Conservation (phyloP, 2,888 invertebrate genomes). For the Cantharis lateralis region DNA sequence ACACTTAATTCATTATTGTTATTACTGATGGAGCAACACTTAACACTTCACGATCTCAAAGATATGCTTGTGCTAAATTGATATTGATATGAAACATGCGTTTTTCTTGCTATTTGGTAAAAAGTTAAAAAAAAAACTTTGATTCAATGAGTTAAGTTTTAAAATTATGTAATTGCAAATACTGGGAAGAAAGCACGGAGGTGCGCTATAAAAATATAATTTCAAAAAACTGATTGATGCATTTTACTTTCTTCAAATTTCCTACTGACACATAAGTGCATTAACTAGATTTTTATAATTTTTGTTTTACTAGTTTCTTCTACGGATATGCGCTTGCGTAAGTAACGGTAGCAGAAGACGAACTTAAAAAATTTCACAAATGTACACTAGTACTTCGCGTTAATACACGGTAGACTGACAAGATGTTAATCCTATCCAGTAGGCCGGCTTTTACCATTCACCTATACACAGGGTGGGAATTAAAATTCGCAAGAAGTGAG, state of each 20-base stretch:
- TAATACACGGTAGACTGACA: conserved; percentile 47
- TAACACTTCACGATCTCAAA: not conserved
- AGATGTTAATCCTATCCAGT: conserved; percentile 40
- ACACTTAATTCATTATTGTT: not conserved
- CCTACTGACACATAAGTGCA: not conserved
- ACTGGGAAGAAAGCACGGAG: too few relatives aligned
- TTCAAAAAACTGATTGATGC: not conserved
- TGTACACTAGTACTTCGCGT: conserved; percentile 44
- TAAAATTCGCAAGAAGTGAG: conserved; percentile 9
- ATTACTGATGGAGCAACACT: not conserved
- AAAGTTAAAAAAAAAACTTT: not conserved
- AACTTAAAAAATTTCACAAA: conserved; percentile 30
- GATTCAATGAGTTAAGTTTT: not conserved
- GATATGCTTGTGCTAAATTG: not conserved
- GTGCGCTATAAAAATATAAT: too few relatives aligned
- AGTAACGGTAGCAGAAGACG: conserved; percentile 31
- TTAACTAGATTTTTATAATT: not conserved
- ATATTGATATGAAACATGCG: not conserved
- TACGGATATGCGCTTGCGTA: conserved; percentile 37
- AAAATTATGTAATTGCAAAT: not conserved
- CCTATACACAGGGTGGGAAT: conserved; percentile 49
- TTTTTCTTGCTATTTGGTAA: not conserved
- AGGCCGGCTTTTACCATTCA: conserved; percentile 46
- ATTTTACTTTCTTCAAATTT: not conserved
- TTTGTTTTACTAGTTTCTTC: conserved; percentile 10